Evolutionary conservation across 2,888 invertebrate species (phyloP).

Genomic region (Ectropis crepuscularia): DNA sequence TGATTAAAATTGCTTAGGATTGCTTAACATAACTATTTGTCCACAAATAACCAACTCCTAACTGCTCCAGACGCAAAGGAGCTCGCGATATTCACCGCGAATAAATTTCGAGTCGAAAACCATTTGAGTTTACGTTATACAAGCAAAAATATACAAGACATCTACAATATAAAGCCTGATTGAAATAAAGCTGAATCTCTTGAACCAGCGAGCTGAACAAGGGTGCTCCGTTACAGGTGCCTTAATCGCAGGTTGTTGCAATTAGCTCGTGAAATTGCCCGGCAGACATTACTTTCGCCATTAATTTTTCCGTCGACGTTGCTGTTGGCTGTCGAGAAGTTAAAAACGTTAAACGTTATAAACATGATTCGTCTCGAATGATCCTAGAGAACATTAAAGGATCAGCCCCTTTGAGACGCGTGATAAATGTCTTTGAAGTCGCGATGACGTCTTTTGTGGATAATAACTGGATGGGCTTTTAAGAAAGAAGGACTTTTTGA

Average conservation of each 20-base stretch:
- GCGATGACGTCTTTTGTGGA: constrained; percentile 34
- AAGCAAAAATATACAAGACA: no score
- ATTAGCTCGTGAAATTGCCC: constrained; percentile 61
- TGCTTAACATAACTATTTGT: no score
- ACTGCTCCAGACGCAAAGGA: no score
- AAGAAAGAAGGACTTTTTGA: constrained; percentile 20
- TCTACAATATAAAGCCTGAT: no score
- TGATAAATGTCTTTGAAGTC: constrained; percentile 60
- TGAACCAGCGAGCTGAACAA: neutral
- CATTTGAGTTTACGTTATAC: no score
- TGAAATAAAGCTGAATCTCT: neutral
- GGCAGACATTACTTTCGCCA: constrained; percentile 57
- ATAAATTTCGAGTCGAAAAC: no score
- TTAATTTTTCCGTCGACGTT: constrained; percentile 67
- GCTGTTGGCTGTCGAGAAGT: constrained; percentile 56
- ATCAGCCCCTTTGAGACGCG: constrained; percentile 62
- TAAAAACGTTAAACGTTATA: constrained; percentile 59
- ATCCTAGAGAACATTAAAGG: constrained; percentile 57
- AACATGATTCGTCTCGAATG: constrained; percentile 61
- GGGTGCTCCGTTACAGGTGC: constrained; percentile 48
- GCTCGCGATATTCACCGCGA: no score
- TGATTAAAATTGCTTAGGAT: no score
- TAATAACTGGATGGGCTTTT: constrained; percentile 34
- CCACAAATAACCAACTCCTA: no score
- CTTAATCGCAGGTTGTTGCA: constrained; percentile 55